Evolutionary conservation across 2,113 vertebrate genomes (phyloP), one percentile per base, ranked within the genome.

Genomic region (Tauraco erythrolophus): DNA sequence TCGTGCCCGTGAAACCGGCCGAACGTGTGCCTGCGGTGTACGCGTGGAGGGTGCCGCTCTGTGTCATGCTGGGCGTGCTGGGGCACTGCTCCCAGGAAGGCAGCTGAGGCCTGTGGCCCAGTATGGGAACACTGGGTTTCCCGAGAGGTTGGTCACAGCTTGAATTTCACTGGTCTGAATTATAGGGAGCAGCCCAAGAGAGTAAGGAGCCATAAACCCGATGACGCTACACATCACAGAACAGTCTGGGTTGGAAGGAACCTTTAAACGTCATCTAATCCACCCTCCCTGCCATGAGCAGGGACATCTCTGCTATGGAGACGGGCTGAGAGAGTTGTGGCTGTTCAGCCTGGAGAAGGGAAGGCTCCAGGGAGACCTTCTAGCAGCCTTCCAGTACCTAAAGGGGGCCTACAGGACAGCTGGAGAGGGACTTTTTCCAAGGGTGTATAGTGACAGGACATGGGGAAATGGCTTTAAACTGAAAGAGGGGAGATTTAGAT

Each of bases 261-360:
- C 35, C 9, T 22, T 7, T 1, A 1, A 7, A 18, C 12, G 2
- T 1, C 74, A 19, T 4, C 66, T 7, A 3, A 1, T 0, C 43
- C 72, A 21, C 23, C 14, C 9, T 12, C 24, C 35, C 22, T 19
- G 41, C 75, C 2, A 0, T 1, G 25, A 22, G 31, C 61, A 53
- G 69, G 69, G 57, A 35, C 50, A 25, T 24, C 50, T 46, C 3
- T 24, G 46, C n/a, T n/a, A n/a, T n/a, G n/a, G n/a, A n/a, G n/a
- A n/a, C n/a, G n/a, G n/a, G n/a, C n/a, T n/a, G n/a, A n/a, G n/a
- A n/a, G n/a, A n/a, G n/a, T n/a, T n/a, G n/a, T n/a, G n/a, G n/a
- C n/a, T n/a, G n/a, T n/a, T n/a, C n/a, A n/a, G n/a, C n/a, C n/a
- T n/a, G n/a, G n/a, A n/a, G n/a, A n/a, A n/a, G n/a, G n/a, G n/a